A percentile compares a stretch with the other conserved stretches of the same genome.
Conservation (phyloP, 2,888 invertebrate genomes). For the Philopedon plagiatum region DNA sequence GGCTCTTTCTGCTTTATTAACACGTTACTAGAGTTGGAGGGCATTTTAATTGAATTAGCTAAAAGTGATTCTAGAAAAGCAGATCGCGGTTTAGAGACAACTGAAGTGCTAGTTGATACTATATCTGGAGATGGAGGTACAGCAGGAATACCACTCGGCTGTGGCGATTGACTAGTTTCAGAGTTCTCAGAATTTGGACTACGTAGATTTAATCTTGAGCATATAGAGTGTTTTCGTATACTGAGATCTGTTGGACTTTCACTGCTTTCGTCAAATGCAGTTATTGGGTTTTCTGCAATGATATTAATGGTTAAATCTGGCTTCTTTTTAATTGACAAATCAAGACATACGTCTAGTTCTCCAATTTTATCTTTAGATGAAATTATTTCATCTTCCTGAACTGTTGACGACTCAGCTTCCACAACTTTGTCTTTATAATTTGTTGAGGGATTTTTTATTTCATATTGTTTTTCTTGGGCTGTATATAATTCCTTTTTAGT, state of each 20-base stretch:
- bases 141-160: constrained; percentile 80
- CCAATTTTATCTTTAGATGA: constrained; percentile 54
- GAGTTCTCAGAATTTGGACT: constrained; percentile 79
- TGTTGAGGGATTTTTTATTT: neutral
- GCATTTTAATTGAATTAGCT: constrained; percentile 74
- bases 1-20: constrained; percentile 75
- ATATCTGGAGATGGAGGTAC: constrained; percentile 80
- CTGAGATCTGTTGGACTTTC: constrained; percentile 74
- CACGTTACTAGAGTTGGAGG: constrained; percentile 73
- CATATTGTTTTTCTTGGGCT: neutral
- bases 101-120: constrained; percentile 68
- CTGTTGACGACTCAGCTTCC: constrained; percentile 45
- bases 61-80: constrained; percentile 76
- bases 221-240: constrained; percentile 70
- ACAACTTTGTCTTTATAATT: constrained; percentile 13
- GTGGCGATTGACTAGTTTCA: constrained; percentile 81
- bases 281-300: neutral
- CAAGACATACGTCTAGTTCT: constrained; percentile 49
- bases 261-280: neutral
- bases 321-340: constrained; percentile 58
- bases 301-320: constrained; percentile 22
- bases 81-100: constrained; percentile 66
- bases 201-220: constrained; percentile 65
- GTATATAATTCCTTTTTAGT: neutral
- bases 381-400: constrained; percentile 3